Percentiles rank a stretch among this genome's conserved stretches.
Evolutionary conservation across 2,888 invertebrate genomes (phyloP).

Genomic region (Bruchidius siliquastri): DNA sequence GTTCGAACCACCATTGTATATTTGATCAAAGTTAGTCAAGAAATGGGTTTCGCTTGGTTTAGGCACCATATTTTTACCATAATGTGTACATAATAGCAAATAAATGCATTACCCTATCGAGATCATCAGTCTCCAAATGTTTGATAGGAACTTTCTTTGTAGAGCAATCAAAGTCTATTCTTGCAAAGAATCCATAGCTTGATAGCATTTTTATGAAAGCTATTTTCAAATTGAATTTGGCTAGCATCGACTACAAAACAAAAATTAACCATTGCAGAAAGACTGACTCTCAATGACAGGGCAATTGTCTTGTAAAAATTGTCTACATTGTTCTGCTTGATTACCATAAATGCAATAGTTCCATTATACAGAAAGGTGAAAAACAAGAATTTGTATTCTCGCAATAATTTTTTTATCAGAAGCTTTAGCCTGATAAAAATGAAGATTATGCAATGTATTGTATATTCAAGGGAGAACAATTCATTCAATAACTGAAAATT

Average conservation of each 20-base stretch:
- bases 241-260: background rate
- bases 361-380: background rate
- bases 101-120: background rate
- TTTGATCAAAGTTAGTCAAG: slow-evolving; percentile 11
- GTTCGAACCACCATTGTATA: background rate
- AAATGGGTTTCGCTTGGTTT: slow-evolving; percentile 30
- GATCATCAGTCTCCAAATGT: background rate
- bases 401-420: background rate
- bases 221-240: background rate
- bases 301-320: background rate
- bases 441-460: too few species aligned
- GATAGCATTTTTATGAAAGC: background rate
- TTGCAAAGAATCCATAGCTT: background rate
- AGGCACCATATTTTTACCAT: slow-evolving; percentile 42
- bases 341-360: background rate
- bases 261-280: background rate
- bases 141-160: too few species aligned
- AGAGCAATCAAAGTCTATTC: too few species aligned
- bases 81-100: slow-evolving; percentile 24
- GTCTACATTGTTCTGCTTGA: background rate
- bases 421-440: too few species aligned
- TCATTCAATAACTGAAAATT: too few species aligned
- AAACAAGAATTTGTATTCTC: background rate
- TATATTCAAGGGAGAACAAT: too few species aligned
- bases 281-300: background rate